A percentile compares a stretch with the other conserved stretches of the same genome.
phyloP scores from a whole-genome alignment of 1,140 invertebrate genomes.

The Drusus annulatus region DNA sequence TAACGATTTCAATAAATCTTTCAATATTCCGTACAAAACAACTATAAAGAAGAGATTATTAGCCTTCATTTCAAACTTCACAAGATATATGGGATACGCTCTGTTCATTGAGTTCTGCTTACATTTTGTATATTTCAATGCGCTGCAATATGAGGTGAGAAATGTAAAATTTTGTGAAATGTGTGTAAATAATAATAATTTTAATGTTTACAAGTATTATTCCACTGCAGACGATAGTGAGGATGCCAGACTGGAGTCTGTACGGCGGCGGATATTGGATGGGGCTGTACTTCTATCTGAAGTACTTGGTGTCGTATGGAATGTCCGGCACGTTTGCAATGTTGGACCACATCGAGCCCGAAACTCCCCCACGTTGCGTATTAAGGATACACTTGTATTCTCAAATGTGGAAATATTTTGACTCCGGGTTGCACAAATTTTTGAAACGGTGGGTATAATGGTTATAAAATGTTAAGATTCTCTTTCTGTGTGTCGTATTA shows the following conservation, averaged over 20 bases:
- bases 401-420: constrained; percentile 97
- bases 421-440: constrained; percentile 92
- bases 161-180: no score
- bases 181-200: no score
- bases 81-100: constrained; percentile 80
- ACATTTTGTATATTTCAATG: constrained; percentile 87
- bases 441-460: constrained; percentile 78
- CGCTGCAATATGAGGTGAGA: constrained; percentile 71
- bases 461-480: no score
- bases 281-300: constrained; percentile 92
- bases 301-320: constrained; percentile 94
- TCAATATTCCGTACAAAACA: constrained; percentile 62
- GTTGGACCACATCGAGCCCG: constrained; percentile 84
- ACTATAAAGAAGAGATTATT: constrained; percentile 65
- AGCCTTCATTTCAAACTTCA: constrained; percentile 70
- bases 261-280: constrained; percentile 86
- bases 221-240: constrained; percentile 64
- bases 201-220: no score
- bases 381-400: constrained; percentile 92
- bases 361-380: constrained; percentile 89
- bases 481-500: no score
- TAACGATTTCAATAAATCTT: constrained; percentile 73
- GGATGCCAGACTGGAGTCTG: constrained; percentile 77
- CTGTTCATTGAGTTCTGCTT: constrained; percentile 79
- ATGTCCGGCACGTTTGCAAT: constrained; percentile 80